Conservation (phyloP, 2,113 vertebrate species). For the Athene cunicularia region DNA sequence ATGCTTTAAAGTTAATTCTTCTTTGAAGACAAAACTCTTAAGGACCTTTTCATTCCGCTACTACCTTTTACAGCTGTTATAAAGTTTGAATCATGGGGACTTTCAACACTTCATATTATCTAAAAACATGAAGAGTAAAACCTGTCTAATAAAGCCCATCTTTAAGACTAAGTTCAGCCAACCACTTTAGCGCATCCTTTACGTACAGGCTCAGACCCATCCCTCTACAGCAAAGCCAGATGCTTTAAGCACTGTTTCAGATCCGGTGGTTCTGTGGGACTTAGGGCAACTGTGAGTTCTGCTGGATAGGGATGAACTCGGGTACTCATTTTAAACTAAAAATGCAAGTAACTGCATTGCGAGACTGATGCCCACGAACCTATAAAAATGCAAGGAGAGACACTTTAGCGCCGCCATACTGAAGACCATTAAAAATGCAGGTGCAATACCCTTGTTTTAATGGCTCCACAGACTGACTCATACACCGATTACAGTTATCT, state of each 20-base stretch:
- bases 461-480: neutral
- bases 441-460: neutral
- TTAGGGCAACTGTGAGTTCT: neutral
- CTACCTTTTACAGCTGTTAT: neutral
- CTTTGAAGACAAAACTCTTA: neutral
- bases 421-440: neutral
- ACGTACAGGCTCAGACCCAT: accelerated
- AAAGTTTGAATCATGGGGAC: neutral
- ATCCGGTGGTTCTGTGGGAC: neutral
- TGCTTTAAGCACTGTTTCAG: accelerated
- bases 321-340: neutral
- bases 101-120: neutral
- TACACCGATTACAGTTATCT: neutral
- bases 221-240: neutral
- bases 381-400: neutral
- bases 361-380: accelerated
- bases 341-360: neutral
- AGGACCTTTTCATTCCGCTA: neutral
- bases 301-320: neutral
- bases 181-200: neutral
- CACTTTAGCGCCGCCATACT: accelerated
- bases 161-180: neutral
- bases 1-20: accelerated
- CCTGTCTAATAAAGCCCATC: neutral
- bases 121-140: neutral